Conservation (phyloP, 2,888 invertebrate genomes). For the Dioctria linearis region DNA sequence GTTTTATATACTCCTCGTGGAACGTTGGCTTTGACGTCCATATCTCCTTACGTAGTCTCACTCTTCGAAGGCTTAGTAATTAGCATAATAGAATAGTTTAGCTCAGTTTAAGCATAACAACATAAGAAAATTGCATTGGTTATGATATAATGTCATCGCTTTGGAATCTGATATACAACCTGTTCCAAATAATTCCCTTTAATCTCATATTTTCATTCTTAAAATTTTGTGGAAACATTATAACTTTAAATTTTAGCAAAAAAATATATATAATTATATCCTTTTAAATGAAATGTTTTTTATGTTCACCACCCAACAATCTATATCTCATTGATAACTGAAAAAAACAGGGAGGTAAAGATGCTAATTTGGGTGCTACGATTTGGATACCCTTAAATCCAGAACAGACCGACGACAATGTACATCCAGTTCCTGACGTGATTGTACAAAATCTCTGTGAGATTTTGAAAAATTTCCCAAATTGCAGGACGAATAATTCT, state of each 20-base stretch:
- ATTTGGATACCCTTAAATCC: conserved; percentile 82
- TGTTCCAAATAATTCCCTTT: neutral
- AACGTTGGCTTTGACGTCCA: no score
- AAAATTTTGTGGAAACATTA: conserved; percentile 6
- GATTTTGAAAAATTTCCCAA: conserved; percentile 67
- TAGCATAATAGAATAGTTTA: no score
- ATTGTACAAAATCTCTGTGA: conserved; percentile 66
- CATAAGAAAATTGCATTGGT: no score
- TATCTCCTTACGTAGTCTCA: no score
- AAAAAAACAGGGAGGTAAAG: conserved; percentile 77
- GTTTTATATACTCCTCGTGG: no score
- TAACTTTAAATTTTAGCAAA: no score
- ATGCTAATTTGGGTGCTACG: conserved; percentile 83
- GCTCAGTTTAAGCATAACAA: no score
- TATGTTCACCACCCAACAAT: conserved; percentile 54
- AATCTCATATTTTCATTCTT: neutral
- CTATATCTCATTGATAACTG: conserved; percentile 54
- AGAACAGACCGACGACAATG: conserved; percentile 60
- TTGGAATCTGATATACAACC: neutral
- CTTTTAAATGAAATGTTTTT: conserved; percentile 33
- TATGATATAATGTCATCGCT: no score
- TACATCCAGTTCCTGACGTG: conserved; percentile 64
- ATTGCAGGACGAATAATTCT: conserved; percentile 54
- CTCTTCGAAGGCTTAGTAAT: no score
- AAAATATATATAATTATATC: neutral